Base-by-base conservation (phyloP, 1,140 invertebrate genomes). In the Drosophila melanica region DNA sequence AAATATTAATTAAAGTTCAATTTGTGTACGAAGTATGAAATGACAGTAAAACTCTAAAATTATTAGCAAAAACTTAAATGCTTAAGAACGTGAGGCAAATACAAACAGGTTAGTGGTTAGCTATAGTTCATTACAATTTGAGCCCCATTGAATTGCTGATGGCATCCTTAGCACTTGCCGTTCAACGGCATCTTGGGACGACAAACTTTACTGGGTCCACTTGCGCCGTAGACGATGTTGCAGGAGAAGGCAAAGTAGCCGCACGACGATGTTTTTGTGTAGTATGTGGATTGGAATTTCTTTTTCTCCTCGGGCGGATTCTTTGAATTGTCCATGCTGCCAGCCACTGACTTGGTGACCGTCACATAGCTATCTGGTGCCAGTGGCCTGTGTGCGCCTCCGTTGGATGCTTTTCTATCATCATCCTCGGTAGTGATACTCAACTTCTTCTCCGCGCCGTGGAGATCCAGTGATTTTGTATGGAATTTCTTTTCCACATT, bases 241-340 rank as follows among this genome's bases (percentile, higher is more conserved):
- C 96, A 97, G 0, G 95, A 95, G 87, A 97, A 97, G 3, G 96
- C 96, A 74, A 97, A 97, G 80, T 96, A 96, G 33, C 96, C 96
- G 91, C 96, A 97, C 0, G 95, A 96, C 3, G 96, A 96, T 12
- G 96, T 96, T 90, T 97, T 97, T 0, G 95, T 96, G 67, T 96
- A 97, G 92, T 97, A 97, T 16, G 96, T 95, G 66, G 95, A 95
- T n/a, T 94, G 93, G 81, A 94, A 93, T 91, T 95, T 94, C 87
- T 95, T 95, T 53, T 94, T 93, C 47, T 94, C 94, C 67, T 92
- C 92, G 1, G 91, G 84, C 39, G 93, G 77, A 65, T 92, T 93
- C 71, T 93, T 93, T 55, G 92, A 93, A 70, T 94, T 93, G 54
- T 95, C 94, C 51, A 95, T 92, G 71, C 94, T 94, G 12, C 96